A percentile compares a stretch with the other conserved stretches of the same genome.
Evolutionary conservation across 2,113 vertebrate genomes (phyloP).

Genomic region (Rhinogobius similis): DNA sequence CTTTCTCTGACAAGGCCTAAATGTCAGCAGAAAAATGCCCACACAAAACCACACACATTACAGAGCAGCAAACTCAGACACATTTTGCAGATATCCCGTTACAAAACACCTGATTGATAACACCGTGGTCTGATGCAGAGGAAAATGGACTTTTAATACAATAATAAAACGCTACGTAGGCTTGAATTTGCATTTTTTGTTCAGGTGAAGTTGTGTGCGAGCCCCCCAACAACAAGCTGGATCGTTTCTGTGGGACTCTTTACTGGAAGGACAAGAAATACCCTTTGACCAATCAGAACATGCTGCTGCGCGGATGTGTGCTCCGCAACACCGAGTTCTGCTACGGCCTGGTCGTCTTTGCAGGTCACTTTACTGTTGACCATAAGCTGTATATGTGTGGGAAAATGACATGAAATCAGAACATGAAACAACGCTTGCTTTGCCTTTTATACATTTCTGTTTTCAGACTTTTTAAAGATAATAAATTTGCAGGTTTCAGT

Average conservation of each 20-base stretch:
- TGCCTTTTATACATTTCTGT: no score
- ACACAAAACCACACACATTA: slow-evolving; percentile 51
- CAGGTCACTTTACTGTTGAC: slow-evolving; percentile 75
- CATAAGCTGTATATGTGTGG: background rate
- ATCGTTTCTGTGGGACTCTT: slow-evolving; percentile 87
- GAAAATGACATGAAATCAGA: no score
- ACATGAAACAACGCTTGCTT: background rate
- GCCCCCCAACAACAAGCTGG: slow-evolving; percentile 95
- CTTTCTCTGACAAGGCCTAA: slow-evolving; percentile 24
- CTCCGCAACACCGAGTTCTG: slow-evolving; percentile 96
- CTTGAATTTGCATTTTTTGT: background rate
- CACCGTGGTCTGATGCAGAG: background rate
- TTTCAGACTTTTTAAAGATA: background rate
- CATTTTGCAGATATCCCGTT: slow-evolving; percentile 43
- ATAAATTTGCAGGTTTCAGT: no score
- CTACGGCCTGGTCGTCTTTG: slow-evolving; percentile 94
- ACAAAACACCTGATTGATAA: slow-evolving; percentile 20
- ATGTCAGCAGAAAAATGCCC: slow-evolving; percentile 53
- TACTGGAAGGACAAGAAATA: slow-evolving; percentile 89
- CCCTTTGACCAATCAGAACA: slow-evolving; percentile 89
- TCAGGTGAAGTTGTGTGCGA: slow-evolving; percentile 93
- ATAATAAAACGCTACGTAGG: background rate
- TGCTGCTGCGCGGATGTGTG: slow-evolving; percentile 92
- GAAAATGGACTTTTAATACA: background rate
- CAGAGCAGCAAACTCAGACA: slow-evolving; percentile 50